Evolutionary conservation across 2,888 invertebrate species (phyloP).

Genomic region (Trilocha varians): DNA sequence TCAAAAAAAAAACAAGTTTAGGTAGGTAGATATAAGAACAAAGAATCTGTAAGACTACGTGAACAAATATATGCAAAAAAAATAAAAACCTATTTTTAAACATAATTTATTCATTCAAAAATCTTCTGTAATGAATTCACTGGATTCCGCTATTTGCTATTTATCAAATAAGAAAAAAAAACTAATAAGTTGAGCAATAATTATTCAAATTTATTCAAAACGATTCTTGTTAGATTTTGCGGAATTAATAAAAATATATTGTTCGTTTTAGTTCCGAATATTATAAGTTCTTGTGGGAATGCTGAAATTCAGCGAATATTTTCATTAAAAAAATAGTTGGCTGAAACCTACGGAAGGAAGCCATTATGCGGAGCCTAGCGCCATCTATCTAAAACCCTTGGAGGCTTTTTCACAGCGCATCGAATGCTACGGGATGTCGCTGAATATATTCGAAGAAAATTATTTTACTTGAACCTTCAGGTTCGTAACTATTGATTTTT

Average conservation of each 20-base stretch:
- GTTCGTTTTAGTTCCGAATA: neutral
- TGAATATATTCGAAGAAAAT: conserved; percentile 20
- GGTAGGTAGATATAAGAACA: too few species aligned
- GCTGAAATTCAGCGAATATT: neutral
- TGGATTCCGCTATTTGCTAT: neutral
- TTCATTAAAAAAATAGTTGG: conserved; percentile 16
- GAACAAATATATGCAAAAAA: neutral
- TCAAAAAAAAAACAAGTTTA: too few species aligned
- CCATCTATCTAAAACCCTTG: conserved; percentile 68
- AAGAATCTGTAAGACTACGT: too few species aligned
- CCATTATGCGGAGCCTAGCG: conserved; percentile 58
- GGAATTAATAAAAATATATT: neutral
- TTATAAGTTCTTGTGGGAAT: neutral
- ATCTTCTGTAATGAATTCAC: neutral
- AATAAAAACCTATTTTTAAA: neutral
- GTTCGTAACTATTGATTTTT: neutral
- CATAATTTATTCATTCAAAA: neutral
- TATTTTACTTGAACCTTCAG: conserved; percentile 11
- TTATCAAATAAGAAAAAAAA: conserved; percentile 24
- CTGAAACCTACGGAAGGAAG: conserved; percentile 31
- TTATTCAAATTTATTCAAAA: conserved; percentile 38
- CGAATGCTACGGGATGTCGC: conserved; percentile 64
- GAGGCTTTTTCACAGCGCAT: conserved; percentile 60
- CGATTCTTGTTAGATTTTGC: conserved; percentile 21
- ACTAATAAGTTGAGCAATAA: conserved; percentile 21